Percentiles rank a stretch among this genome's conserved stretches.
Conservation (phyloP, 2,888 invertebrate genomes). For the Aphodius sticticus region DNA sequence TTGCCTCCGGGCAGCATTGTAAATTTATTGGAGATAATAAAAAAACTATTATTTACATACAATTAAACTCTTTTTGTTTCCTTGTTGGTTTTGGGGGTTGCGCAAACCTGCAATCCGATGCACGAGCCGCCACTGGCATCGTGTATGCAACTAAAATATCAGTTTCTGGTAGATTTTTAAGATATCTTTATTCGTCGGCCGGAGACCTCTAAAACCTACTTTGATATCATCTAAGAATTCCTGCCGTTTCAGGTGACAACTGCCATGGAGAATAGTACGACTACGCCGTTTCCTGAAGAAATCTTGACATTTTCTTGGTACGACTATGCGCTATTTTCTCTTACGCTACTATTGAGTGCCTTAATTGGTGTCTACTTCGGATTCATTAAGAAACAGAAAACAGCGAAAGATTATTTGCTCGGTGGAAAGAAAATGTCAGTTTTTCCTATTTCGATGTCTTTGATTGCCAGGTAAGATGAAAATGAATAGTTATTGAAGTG, state of each 20-base stretch:
- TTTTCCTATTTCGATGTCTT: constrained; percentile 77
- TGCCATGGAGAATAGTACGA: not conserved
- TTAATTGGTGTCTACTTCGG: constrained; percentile 69
- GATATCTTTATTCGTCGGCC: too few species aligned
- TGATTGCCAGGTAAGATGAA: constrained; percentile 71
- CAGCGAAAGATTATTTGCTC: constrained; percentile 74
- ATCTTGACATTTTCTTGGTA: constrained; percentile 59
- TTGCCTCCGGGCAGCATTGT: too few species aligned
- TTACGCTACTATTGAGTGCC: constrained; percentile 64
- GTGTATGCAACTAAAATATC: too few species aligned
- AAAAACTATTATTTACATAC: too few species aligned
- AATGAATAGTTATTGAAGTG: constrained; percentile 32
- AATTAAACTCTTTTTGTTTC: too few species aligned
- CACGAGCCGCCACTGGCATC: too few species aligned
- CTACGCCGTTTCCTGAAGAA: not conserved
- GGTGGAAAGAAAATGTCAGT: constrained; percentile 77
- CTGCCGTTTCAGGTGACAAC: not conserved
- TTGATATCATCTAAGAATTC: not conserved
- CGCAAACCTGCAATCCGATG: too few species aligned
- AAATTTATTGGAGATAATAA: too few species aligned
- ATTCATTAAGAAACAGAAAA: constrained; percentile 65
- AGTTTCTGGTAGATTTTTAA: too few species aligned
- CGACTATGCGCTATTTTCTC: constrained; percentile 65
- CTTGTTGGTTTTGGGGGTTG: too few species aligned
- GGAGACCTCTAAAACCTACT: too few species aligned